Percentiles rank a stretch among this genome's conserved stretches.
Evolutionary conservation across 2,888 invertebrate species (phyloP).

Genomic region (Megaustenia siamemsis): DNA sequence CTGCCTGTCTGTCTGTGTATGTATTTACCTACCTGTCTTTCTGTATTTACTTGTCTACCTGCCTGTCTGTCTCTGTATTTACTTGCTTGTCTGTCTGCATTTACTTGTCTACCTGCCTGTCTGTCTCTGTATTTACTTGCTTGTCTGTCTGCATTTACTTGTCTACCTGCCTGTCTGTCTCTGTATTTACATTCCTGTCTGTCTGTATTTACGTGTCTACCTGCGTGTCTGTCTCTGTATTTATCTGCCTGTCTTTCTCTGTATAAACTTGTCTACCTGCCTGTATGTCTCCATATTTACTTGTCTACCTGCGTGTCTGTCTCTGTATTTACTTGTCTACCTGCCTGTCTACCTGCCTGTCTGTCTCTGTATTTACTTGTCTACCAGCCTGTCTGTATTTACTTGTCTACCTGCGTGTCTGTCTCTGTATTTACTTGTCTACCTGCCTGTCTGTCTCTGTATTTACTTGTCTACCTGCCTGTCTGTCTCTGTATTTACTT

Average conservation of each 20-base stretch:
- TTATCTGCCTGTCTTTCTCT: background rate
- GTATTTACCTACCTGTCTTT: background rate
- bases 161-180: too few species aligned
- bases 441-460: background rate
- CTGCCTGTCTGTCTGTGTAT: background rate
- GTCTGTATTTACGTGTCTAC: too few species aligned
- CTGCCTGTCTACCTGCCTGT: too few species aligned
- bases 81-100: background rate
- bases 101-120: background rate
- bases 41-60: background rate
- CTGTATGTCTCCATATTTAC: too few species aligned
- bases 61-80: background rate
- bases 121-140: too few species aligned
- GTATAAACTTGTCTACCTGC: background rate
- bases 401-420: background rate
- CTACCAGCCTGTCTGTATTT: background rate
- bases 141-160: too few species aligned
- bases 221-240: too few species aligned
- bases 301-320: too few species aligned
- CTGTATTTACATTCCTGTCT: too few species aligned
- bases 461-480: background rate
- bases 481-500: background rate
- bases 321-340: too few species aligned
- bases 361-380: too few species aligned
- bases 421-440: background rate